Base-by-base conservation (phyloP, 2,113 vertebrate species). In the Spheniscus mendiculus region DNA sequence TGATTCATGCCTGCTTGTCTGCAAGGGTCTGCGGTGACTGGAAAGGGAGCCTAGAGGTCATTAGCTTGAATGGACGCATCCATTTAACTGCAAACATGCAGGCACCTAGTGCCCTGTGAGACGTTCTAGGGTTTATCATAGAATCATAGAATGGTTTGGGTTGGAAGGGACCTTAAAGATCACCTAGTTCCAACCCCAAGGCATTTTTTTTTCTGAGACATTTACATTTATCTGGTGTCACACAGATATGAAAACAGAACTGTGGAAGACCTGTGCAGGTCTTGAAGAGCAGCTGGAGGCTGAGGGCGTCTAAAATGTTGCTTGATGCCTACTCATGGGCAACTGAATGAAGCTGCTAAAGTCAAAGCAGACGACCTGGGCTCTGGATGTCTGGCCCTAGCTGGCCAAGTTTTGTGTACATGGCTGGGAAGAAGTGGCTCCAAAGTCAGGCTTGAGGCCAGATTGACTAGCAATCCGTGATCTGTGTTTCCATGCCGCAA, bases 341-440 rank as follows among this genome's bases (percentile, higher is more conserved):
- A 62, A 55, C 6, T 36, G 56, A 61, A 69, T 30, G 15, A 66
- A 15, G 40, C 12, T 66, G 5, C 59, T 27, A 5, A 63, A 52
- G 12, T 30, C 47, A 62, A 83, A 9, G 4, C 4, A 34, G 34
- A 20, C 34, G 15, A 21, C 55, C 73, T 0, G 0, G 38, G 18
- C 27, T 95, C 47, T 87, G 47, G 6, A 15, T 32, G 15, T 69
- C 74, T 83, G 21, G 2, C 5, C 18, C 18, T n/a, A 44, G 10
- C 12, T 93, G 47, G 15, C 11, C 32, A 38, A 16, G 2, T 52
- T 61, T 93, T 84, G 15, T 23, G 11, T 16, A 26, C 15, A 40
- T 0, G 1, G 6, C 1, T 69, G 44, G 14, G 26, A 82, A 67
- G 65, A 69, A 91, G 69, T 25, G 36, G 8, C 34, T 89, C 30